Percentiles rank a stretch among this genome's conserved stretches.
Conservation (phyloP, 30 jellyfish, hydroid and myxozoan species). For the Turritopsis dohrnii region DNA sequence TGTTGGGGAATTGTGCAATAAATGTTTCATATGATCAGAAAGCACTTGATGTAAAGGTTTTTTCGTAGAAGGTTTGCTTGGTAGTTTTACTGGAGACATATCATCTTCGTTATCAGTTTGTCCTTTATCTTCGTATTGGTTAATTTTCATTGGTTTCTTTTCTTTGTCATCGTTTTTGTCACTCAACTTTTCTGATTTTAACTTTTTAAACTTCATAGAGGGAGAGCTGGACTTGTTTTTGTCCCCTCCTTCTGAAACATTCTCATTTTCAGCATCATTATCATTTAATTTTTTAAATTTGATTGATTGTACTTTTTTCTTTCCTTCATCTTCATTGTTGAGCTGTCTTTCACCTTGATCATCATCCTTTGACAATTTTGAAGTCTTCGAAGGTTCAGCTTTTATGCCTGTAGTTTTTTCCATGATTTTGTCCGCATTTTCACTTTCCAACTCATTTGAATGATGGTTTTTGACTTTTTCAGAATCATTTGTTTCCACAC, state of each 20-base stretch:
- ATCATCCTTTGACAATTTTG: neutral
- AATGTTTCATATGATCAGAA: neutral
- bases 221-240: neutral
- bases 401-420: neutral
- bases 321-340: neutral
- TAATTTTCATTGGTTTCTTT: neutral
- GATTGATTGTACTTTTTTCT: neutral
- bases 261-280: neutral
- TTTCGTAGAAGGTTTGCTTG: neutral
- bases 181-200: neutral
- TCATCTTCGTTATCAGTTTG: constrained; percentile 6
- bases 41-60: neutral
- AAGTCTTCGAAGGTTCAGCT: neutral
- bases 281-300: neutral
- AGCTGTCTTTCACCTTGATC: neutral
- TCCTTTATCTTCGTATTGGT: constrained; percentile 3
- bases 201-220: neutral
- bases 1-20: neutral
- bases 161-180: neutral
- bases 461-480: neutral
- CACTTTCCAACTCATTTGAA: neutral
- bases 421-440: neutral
- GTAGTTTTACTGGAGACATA: neutral
- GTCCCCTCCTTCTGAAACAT: neutral
- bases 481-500: neutral